Evolutionary conservation across 1,140 invertebrate species (phyloP).

Genomic region (Drosophila persimilis): DNA sequence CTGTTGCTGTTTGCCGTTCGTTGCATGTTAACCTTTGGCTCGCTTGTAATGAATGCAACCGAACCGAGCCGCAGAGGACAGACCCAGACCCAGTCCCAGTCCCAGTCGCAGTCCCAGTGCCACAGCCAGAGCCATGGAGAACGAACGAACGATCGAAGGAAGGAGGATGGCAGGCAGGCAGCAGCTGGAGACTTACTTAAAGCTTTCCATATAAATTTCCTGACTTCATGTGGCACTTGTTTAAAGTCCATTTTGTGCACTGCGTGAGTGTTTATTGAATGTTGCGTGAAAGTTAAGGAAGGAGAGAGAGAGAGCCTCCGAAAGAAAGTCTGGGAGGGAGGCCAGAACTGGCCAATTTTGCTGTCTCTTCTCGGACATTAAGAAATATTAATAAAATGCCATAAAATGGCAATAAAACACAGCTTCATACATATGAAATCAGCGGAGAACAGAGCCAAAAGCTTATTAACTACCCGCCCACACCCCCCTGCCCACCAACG

Average conservation of each 20-base stretch:
- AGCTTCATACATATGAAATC: slow-evolving; percentile 55
- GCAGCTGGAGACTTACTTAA: slow-evolving; percentile 74
- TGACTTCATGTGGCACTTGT: slow-evolving; percentile 75
- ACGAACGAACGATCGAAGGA: slow-evolving; percentile 6
- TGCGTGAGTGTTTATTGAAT: slow-evolving; percentile 80
- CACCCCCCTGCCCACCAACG: not conserved
- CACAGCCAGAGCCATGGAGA: not conserved
- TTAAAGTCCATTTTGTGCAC: slow-evolving; percentile 78
- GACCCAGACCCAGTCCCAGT: slow-evolving; percentile 6
- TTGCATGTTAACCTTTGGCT: slow-evolving; percentile 80
- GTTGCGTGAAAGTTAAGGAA: slow-evolving; percentile 47
- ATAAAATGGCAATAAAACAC: slow-evolving; percentile 73
- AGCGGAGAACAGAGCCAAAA: slow-evolving; percentile 32
- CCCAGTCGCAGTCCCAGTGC: no score
- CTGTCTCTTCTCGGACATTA: slow-evolving; percentile 14
- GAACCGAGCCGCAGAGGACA: slow-evolving; percentile 45
- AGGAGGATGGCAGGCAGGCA: slow-evolving; percentile 15
- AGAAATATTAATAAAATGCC: slow-evolving; percentile 74
- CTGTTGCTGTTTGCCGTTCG: slow-evolving; percentile 55
- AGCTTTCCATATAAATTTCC: slow-evolving; percentile 76
- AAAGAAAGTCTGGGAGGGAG: slow-evolving; percentile 24
- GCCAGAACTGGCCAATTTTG: slow-evolving; percentile 3
- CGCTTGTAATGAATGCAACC: slow-evolving; percentile 79
- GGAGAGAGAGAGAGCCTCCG: not conserved
- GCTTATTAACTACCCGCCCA: slow-evolving; percentile 42